These are phyloP conservation scores for Philereme transversata DNA, from an alignment of 2,888 invertebrate species.

Conservation along the genomic window DNA sequence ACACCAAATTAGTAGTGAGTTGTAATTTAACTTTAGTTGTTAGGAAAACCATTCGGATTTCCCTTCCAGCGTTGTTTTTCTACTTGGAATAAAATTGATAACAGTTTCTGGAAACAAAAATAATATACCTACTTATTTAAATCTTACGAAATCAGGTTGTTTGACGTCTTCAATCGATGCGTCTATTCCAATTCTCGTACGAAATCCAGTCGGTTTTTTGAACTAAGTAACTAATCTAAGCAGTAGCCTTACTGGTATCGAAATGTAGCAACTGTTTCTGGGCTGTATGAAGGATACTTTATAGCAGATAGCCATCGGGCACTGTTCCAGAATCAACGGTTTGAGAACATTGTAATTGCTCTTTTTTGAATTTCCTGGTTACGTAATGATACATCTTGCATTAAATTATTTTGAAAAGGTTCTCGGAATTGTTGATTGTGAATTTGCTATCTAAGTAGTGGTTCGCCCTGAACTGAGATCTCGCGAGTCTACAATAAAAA, in stretches of 20 bases:
- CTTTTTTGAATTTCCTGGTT: slow-evolving; percentile 26
- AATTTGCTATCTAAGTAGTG: too few relatives aligned
- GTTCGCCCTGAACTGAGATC: too few relatives aligned
- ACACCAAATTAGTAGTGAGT: too few relatives aligned
- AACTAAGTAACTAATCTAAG: background rate
- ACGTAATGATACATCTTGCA: slow-evolving; percentile 5
- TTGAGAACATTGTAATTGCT: slow-evolving; percentile 34
- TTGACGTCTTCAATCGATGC: background rate
- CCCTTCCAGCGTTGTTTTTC: background rate
- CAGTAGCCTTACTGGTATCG: background rate
- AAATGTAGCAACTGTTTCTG: slow-evolving; percentile 11
- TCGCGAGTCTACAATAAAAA: too few relatives aligned
- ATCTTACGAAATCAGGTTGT: background rate
- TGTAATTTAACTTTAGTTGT: too few relatives aligned
- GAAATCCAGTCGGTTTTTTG: background rate
- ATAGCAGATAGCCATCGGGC: slow-evolving; percentile 43
- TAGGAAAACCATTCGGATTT: too few relatives aligned
- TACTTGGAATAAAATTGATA: background rate
- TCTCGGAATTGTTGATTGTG: background rate
- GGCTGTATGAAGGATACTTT: slow-evolving; percentile 40
- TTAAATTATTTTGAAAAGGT: background rate
- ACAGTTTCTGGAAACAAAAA: too few relatives aligned
- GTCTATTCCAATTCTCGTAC: background rate
- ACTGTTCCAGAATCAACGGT: slow-evolving; percentile 40
- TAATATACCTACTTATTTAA: too few relatives aligned